Base-by-base conservation (phyloP, 2,113 vertebrate genomes). In the Plecturocebus donacophilus region DNA sequence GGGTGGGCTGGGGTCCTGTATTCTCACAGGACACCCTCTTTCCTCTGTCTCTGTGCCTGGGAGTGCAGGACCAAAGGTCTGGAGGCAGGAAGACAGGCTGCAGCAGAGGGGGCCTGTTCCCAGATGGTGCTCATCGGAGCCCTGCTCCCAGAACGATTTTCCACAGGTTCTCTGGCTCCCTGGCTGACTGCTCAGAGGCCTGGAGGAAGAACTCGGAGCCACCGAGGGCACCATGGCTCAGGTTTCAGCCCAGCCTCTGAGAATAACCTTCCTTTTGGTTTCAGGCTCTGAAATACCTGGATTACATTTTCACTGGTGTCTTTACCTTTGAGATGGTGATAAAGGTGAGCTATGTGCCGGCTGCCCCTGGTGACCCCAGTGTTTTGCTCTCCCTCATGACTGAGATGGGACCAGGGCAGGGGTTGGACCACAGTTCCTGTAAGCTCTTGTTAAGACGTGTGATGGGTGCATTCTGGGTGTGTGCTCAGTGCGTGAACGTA, bases 311-410 rank as follows among this genome's bases (percentile, higher is more conserved):
- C 91, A 99, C 99, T 0, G 99, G 99, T 0, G 99, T 99, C 97
- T 99, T 99, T 97, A 99, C 99, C 40, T 99, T 99, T 93, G 99
- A 99, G 99, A 99, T 99, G 99, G 99, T 99, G 97, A 99, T 99
- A 95, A 99, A 99, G 99, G 99, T 99, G 98, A 99, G 98, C 12
- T 3, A 1, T 0, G 17, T 6, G 70, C 49, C 52, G 52, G 52
- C 52, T 32, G 61, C 58, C 32, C 35, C 45, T 40, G 11, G n/a
- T 16, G 25, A 8, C 40, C 61, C 13, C 6, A 0, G 58, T 19
- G 27, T 54, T 10, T 25, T 2, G 13, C 64, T 73, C 20, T 5
- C 2, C 35, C 87, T 45, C 2, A 0, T 8, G 16, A n/a, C 35
- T 8, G 54, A 27, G 79, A 13, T 23, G 38, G 30, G 61, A 4